Conservation (phyloP, 2,113 vertebrate species). For the Daboia siamensis region DNA sequence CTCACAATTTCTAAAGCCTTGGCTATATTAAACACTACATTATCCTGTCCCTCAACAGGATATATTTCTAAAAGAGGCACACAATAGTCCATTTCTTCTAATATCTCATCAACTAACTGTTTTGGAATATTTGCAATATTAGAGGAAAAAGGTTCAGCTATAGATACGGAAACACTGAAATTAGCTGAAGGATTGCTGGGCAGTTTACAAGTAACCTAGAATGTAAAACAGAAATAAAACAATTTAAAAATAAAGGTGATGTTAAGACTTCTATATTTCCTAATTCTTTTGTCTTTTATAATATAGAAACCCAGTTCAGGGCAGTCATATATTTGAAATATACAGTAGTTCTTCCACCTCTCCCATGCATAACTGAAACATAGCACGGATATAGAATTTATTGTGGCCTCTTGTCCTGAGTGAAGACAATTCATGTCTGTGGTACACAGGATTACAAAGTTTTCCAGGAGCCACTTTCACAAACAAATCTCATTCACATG, state of each 20-base stretch:
- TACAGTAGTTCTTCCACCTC: not conserved
- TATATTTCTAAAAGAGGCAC: slow-evolving; percentile 63
- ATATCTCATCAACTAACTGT: slow-evolving; percentile 54
- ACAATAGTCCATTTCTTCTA: slow-evolving; percentile 62
- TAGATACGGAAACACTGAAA: slow-evolving; percentile 57
- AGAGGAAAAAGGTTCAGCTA: slow-evolving; percentile 65
- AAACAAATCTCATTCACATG: not conserved
- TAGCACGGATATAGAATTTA: not conserved
- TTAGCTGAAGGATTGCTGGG: slow-evolving; percentile 44
- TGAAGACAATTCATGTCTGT: not conserved
- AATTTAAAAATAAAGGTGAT: not conserved
- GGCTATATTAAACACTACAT: slow-evolving; percentile 49
- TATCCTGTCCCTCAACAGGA: slow-evolving; percentile 58
- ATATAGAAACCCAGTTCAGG: not conserved
- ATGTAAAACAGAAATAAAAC: slow-evolving; percentile 19
- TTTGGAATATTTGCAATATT: slow-evolving; percentile 63
- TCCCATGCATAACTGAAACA: not conserved
- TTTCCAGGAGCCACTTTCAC: not conserved
- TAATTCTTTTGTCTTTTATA: not conserved
- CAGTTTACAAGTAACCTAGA: slow-evolving; percentile 57
- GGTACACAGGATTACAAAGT: not conserved
- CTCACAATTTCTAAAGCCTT: slow-evolving; percentile 62
- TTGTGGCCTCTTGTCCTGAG: not conserved
- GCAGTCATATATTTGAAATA: not conserved
- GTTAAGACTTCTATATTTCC: not conserved